phyloP scores from a whole-genome alignment of 2,888 invertebrate genomes.

The Xiphydria camelus region DNA sequence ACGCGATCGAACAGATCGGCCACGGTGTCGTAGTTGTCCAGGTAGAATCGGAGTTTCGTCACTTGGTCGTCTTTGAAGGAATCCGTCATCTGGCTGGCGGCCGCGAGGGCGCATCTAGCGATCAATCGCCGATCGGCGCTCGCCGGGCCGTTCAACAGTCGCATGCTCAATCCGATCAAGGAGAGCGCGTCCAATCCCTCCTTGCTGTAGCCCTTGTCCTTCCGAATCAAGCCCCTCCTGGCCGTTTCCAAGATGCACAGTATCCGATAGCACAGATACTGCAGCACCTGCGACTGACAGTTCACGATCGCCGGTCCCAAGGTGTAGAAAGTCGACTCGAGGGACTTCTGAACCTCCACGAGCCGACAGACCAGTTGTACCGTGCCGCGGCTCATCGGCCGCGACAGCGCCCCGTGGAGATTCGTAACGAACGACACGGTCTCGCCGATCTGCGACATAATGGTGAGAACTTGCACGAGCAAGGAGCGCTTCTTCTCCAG shows the following conservation, averaged over 20 bases:
- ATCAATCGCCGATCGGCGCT: slow-evolving; percentile 69
- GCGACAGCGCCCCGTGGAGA: slow-evolving; percentile 70
- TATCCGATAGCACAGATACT: slow-evolving; percentile 78
- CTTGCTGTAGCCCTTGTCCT: slow-evolving; percentile 46
- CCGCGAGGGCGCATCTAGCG: slow-evolving; percentile 69
- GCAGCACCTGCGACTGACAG: slow-evolving; percentile 75
- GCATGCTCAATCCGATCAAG: slow-evolving; percentile 45
- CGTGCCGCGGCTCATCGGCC: slow-evolving; percentile 77
- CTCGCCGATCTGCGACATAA: slow-evolving; percentile 59
- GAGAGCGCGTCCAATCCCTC: slow-evolving; percentile 49
- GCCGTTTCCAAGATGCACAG: slow-evolving; percentile 69
- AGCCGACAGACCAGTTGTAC: slow-evolving; percentile 78
- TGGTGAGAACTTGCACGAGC: slow-evolving; percentile 61
- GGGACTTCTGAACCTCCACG: slow-evolving; percentile 78
- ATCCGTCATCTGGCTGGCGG: slow-evolving; percentile 59
- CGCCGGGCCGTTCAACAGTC: slow-evolving; percentile 57
- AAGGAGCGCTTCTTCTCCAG: slow-evolving; percentile 57
- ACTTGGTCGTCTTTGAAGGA: slow-evolving; percentile 50
- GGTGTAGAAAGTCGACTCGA: slow-evolving; percentile 72
- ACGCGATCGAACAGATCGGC: slow-evolving; percentile 44
- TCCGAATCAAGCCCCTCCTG: slow-evolving; percentile 58
- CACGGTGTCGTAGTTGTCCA: slow-evolving; percentile 48
- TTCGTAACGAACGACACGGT: slow-evolving; percentile 66
- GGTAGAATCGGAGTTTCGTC: slow-evolving; percentile 64
- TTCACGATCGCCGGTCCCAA: slow-evolving; percentile 73